Evolutionary conservation across 2,113 vertebrate genomes (phyloP).

Genomic region (Jacana jacana): DNA sequence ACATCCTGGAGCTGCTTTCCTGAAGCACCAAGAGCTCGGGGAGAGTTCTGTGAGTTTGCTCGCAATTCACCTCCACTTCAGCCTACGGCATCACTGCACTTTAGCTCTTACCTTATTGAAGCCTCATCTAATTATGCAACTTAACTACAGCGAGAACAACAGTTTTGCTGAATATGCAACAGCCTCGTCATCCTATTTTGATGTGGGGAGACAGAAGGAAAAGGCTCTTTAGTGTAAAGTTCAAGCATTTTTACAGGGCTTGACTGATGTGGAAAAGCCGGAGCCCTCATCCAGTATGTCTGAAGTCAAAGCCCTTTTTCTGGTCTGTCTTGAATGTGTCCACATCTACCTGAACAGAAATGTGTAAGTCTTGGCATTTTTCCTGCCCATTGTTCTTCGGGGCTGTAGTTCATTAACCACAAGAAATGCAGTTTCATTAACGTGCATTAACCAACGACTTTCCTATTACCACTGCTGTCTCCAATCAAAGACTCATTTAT

Average conservation of each 20-base stretch:
- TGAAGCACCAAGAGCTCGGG: neutral
- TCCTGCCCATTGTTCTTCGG: neutral
- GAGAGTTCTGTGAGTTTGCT: neutral
- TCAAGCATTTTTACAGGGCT: neutral
- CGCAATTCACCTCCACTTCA: neutral
- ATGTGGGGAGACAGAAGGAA: neutral
- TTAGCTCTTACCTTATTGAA: neutral
- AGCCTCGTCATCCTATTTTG: neutral
- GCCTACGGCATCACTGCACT: neutral
- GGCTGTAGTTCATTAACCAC: neutral
- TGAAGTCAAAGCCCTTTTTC: neutral
- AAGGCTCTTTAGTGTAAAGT: neutral
- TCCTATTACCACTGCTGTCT: slow-evolving; percentile 21
- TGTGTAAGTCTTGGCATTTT: neutral
- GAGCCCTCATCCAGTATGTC: neutral
- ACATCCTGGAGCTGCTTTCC: neutral
- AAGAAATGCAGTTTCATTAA: neutral
- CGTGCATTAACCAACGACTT: neutral
- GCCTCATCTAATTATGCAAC: neutral
- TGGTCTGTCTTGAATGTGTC: neutral
- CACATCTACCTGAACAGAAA: neutral
- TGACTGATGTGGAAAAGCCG: neutral
- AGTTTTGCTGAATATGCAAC: neutral
- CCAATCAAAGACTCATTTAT: slow-evolving; percentile 44
- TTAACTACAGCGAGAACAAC: neutral